Conservation (phyloP, 2,113 vertebrate genomes). For the Atherinomorus stipes region DNA sequence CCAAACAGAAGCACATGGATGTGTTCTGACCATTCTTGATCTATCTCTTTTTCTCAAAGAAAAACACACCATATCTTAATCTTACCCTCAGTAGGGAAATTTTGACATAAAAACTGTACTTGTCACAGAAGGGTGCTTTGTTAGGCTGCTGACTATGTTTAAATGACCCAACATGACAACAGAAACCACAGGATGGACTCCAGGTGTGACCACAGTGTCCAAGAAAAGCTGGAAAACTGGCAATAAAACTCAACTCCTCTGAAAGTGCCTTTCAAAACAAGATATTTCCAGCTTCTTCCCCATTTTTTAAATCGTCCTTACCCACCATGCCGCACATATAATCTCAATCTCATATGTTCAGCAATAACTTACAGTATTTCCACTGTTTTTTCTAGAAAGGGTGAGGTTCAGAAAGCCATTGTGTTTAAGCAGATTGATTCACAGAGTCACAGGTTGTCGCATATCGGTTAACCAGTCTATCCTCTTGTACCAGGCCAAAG, state of each 20-base stretch:
- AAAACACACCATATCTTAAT: background rate
- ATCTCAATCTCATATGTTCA: conserved; percentile 61
- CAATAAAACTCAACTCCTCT: background rate
- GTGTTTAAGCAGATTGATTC: conserved; percentile 64
- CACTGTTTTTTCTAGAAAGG: conserved; percentile 30
- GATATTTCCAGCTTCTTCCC: conserved; percentile 56
- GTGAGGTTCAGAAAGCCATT: conserved; percentile 50
- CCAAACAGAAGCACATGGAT: background rate
- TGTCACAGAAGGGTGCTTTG: background rate
- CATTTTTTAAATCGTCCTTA: conserved; percentile 41
- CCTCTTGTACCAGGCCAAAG: conserved; percentile 59
- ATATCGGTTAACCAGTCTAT: conserved; percentile 50
- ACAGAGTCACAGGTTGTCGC: conserved; percentile 58
- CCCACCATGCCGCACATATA: conserved; percentile 40
- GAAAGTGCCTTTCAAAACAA: conserved; percentile 43
- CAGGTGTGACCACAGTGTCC: background rate
- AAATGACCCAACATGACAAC: background rate
- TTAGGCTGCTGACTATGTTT: background rate
- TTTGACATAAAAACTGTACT: background rate
- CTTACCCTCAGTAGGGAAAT: background rate
- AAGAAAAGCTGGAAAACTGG: conserved; percentile 6
- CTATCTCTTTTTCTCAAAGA: background rate
- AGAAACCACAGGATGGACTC: background rate
- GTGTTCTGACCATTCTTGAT: background rate
- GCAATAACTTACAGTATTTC: conserved; percentile 44